A percentile compares a stretch with the other conserved stretches of the same genome.
Conservation (phyloP, 2,797 vertebrate species). For the Heteromormyrus szaboi region DNA sequence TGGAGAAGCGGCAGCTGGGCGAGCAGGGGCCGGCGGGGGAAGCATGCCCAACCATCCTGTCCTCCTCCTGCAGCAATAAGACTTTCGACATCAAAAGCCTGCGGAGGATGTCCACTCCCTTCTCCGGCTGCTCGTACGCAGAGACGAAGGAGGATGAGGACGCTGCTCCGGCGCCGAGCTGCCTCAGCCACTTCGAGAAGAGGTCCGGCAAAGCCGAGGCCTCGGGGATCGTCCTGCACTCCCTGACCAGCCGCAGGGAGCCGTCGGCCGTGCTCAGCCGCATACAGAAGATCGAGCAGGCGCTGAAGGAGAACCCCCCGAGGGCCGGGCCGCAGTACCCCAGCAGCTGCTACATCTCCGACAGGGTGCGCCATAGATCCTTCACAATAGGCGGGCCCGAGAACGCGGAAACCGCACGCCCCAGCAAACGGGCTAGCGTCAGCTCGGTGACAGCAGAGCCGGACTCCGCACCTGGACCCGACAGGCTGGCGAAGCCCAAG, state of each 20-base stretch:
- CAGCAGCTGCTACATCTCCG: slow-evolving; percentile 86
- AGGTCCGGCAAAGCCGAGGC: slow-evolving; percentile 68
- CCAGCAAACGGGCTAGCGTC: slow-evolving; percentile 71
- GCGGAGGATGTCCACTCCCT: slow-evolving; percentile 93
- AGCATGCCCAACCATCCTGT: slow-evolving; percentile 80
- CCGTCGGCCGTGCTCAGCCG: slow-evolving; percentile 88
- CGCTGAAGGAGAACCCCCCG: slow-evolving; percentile 85
- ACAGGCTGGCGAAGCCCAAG: slow-evolving; percentile 70
- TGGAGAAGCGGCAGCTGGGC: slow-evolving; percentile 75
- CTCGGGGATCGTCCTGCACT: slow-evolving; percentile 65
- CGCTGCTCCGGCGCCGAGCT: slow-evolving; percentile 69
- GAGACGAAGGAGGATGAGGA: slow-evolving; percentile 87
- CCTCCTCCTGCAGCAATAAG: slow-evolving; percentile 90
- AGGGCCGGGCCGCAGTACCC: slow-evolving; percentile 80
- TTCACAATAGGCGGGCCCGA: slow-evolving; percentile 65
- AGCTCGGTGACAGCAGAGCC: slow-evolving; percentile 68
- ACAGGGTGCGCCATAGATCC: slow-evolving; percentile 75
- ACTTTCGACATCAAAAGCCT: slow-evolving; percentile 87
- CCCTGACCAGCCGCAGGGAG: slow-evolving; percentile 74
- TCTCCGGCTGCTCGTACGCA: slow-evolving; percentile 91
- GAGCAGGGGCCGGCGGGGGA: slow-evolving; percentile 79
- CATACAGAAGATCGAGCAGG: slow-evolving; percentile 97
- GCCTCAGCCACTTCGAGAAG: slow-evolving; percentile 75
- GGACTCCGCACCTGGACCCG: slow-evolving; percentile 57
- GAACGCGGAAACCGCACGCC: slow-evolving; percentile 61